Evolutionary conservation across 2,888 invertebrate genomes (phyloP), one percentile per base, ranked within the genome.

Genomic region (Polyploca ridens): DNA sequence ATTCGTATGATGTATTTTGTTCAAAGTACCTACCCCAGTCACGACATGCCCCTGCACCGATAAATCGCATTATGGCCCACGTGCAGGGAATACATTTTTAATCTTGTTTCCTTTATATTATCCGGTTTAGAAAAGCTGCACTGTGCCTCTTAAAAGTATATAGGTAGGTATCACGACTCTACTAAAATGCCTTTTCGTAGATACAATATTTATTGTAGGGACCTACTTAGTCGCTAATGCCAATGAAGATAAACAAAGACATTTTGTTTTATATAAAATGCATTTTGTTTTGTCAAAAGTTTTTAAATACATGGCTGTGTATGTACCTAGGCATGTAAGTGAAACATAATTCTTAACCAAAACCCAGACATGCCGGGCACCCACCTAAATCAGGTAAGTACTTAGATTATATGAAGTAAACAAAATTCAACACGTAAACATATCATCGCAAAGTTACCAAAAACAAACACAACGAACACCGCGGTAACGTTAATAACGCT

Each of bases 51-150:
- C 87, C 86, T 85, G 87, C 89, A 85, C 88, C 89, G 89, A 93
- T 91, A 93, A 93, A 93, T 93, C 90, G 92, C 90, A 91, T 93
- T 93, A 93, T 86, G 83, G 88, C 87, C 89, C 92, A 93, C 93
- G 93, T 93, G 93, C 88, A 82, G 83, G 77, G 93, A 91, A 93
- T 93, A 91, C 88, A 92, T 92, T 92, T 93, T 93, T 93, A 93
- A 93, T 93, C 93, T 89, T 90, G 90, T 93, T 92, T 90, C 90
- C 90, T 90, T 89, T 91, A 88, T 88, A 90, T 89, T 89, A 90
- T 87, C 88, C 86, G 78, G 84, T 86, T 88, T 85, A 86, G 88
- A 82, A 86, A 88, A 87, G 83, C 84, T 82, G 71, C 76, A 77
- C 75, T 74, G 76, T 71, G 71, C 74, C 71, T 73, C 74, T 78